Evolutionary conservation across 2,888 invertebrate species (phyloP), one percentile per base, ranked within the genome.

Genomic region (Dynastes hyllus): DNA sequence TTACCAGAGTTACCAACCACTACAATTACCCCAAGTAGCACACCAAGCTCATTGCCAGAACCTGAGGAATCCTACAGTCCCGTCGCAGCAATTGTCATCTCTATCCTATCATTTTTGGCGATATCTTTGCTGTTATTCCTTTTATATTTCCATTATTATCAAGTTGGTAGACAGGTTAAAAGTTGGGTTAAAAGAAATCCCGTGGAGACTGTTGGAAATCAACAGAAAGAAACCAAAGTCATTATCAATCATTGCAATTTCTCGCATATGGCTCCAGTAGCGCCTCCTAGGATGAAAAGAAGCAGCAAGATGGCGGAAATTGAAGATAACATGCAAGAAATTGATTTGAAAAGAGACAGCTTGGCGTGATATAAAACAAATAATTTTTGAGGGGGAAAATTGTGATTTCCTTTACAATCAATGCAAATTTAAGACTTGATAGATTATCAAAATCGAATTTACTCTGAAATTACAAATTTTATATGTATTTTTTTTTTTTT

Each of bases 141-240:
- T 80, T 90, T 95, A 84, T 95, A 95, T 88, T 90, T 94, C 85
- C 94, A 95, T 88, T 95, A 94, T 87, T 95, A 95, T 90, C 93
- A 94, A 88, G 92, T 94, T 85, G 93, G 93, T 84, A 91, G 91
- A 86, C 91, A 91, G 83, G 91, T 95, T 83, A 94, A 94, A 88
- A 91, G 89, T 82, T 90, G 94, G 86, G 87, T 94, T 37, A 92
- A 90, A 81, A 89, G 90, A 73, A 92, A 90, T 81, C 89, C 90
- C 58, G 80, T 78, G 51, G 79, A 80, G 76, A 75, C 67, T 6
- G 78, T 81, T 16, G 66, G 55, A 29, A 70, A 16, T 67, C 79
- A 29, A 61, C 83, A 82, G 70, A 81, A 80, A 11, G 79, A 81
- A 0, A 80, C 71, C 32, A 80, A 81, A 32, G 81, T 82, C 22